Percentiles rank a stretch among this genome's conserved stretches.
Conservation (phyloP, 2,797 vertebrate genomes). For the Eulemur coronatus region DNA sequence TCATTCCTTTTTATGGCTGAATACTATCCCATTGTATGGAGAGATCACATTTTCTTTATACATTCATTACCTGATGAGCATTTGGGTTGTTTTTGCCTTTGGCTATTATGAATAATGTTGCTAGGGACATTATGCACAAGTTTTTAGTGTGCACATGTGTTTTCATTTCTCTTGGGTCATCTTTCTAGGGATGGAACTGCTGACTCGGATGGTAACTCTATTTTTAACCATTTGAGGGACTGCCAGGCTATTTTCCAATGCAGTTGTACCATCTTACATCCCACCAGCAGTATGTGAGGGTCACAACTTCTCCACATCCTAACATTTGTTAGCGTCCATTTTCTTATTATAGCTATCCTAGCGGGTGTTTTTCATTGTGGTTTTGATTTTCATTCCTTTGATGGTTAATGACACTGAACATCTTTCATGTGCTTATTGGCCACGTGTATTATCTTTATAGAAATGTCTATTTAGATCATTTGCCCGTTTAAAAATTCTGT, state of each 20-base stretch:
- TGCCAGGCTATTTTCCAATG: not conserved
- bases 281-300: not conserved
- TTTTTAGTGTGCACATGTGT: not conserved
- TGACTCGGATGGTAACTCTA: not conserved
- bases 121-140: not conserved
- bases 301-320: not conserved
- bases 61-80: not conserved
- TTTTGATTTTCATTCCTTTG: not conserved
- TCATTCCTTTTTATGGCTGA: not conserved
- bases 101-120: not conserved
- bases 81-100: not conserved
- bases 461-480: not conserved
- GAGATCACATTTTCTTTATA: not conserved
- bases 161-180: not conserved
- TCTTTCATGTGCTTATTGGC: not conserved
- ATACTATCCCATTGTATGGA: not conserved
- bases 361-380: not conserved
- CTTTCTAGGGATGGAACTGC: not conserved
- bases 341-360: not conserved
- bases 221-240: not conserved
- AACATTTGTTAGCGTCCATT: not conserved
- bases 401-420: not conserved
- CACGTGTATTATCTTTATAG: not conserved
- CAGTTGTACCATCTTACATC: not conserved
- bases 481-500: too few species aligned